A percentile compares a stretch with the other conserved stretches of the same genome.
Conservation (phyloP, 2,113 vertebrate species). For the Naja naja region DNA sequence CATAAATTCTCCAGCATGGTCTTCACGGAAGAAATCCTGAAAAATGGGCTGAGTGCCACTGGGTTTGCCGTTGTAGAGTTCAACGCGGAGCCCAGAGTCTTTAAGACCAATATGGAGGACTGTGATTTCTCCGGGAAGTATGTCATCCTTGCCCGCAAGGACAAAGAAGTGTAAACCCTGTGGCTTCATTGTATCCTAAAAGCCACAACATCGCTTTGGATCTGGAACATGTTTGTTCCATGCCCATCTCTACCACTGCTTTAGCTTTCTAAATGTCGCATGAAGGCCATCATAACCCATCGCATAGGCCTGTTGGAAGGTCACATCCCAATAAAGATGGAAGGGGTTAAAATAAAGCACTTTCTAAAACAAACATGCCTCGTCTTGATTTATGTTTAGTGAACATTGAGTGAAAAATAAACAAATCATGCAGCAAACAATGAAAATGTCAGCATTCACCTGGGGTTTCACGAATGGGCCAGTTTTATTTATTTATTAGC, state of each 20-base stretch:
- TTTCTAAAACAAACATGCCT: neutral
- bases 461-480: neutral
- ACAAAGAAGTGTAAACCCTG: neutral
- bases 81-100: neutral
- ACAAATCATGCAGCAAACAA: neutral
- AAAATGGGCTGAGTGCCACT: neutral
- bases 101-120: neutral
- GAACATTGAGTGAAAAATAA: neutral
- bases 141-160: conserved; percentile 37
- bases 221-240: too few relatives aligned
- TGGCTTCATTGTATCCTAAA: neutral
- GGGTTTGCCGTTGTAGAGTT: conserved; percentile 25
- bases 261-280: neutral
- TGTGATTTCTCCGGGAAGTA: conserved; percentile 23
- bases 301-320: too few relatives aligned
- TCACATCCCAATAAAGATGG: neutral
- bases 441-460: neutral
- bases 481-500: too few relatives aligned
- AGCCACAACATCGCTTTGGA: too few relatives aligned
- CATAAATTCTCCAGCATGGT: conserved; percentile 40
- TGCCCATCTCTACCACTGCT: neutral
- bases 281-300: neutral
- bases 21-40: conserved; percentile 37
- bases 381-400: neutral
- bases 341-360: neutral